Percentiles rank a stretch among this genome's conserved stretches.
phyloP scores from a whole-genome alignment of 2,797 vertebrate genomes.

The Propithecus perrieri region DNA sequence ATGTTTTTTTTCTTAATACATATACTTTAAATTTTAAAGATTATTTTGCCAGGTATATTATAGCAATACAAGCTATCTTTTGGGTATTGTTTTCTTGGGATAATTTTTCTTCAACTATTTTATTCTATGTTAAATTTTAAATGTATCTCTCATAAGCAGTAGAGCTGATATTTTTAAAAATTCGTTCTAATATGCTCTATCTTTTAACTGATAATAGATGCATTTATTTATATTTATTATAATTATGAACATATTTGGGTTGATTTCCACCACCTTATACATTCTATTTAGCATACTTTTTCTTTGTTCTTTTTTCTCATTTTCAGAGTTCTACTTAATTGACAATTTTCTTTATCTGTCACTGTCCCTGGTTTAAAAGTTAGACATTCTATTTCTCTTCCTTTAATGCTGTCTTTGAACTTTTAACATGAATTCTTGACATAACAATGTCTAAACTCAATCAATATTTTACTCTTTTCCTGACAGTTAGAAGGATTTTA shows the following conservation, averaged over 20 bases:
- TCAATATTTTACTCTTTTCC: slow-evolving; percentile 37
- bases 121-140: not conserved
- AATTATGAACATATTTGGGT: not conserved
- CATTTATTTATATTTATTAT: slow-evolving; percentile 10
- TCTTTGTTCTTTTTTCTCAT: not conserved
- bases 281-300: not conserved
- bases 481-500: not conserved
- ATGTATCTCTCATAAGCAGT: not conserved
- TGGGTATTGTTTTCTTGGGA: not conserved
- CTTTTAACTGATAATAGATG: not conserved
- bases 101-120: not conserved
- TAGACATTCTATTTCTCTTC: not conserved
- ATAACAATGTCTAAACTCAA: not conserved
- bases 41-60: not conserved
- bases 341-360: not conserved
- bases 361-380: not conserved
- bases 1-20: not conserved
- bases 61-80: not conserved
- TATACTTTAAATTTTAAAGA: slow-evolving; percentile 2
- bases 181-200: not conserved
- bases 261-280: not conserved
- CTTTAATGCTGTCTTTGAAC: not conserved
- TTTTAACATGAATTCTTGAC: not conserved
- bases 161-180: not conserved
- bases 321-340: not conserved